These are phyloP conservation scores for Drosophila nikananu DNA, from an alignment of 1,140 invertebrate species.

Conservation along the genomic window DNA sequence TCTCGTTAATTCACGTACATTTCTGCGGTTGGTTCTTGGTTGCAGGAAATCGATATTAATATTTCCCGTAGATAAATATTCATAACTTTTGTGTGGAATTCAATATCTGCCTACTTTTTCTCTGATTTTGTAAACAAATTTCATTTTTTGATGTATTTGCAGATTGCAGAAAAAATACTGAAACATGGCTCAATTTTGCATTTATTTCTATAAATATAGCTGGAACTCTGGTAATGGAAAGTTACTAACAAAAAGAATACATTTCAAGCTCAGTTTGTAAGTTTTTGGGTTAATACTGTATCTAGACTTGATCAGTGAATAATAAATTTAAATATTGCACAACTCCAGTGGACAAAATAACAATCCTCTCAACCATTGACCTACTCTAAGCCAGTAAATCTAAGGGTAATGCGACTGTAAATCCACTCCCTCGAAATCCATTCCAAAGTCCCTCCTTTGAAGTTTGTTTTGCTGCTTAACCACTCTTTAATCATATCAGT, in stretches of 20 bases:
- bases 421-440: not conserved
- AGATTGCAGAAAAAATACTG: not conserved
- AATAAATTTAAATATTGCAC: not conserved
- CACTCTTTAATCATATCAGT: constrained; percentile 43
- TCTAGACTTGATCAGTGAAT: not conserved
- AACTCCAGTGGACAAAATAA: not conserved
- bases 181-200: not conserved
- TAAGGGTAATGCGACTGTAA: constrained; percentile 11
- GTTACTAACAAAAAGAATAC: too few species aligned
- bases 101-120: not conserved
- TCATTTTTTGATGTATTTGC: not conserved
- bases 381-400: constrained; percentile 7
- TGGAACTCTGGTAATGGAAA: not conserved
- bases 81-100: constrained; percentile 3
- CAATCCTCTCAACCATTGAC: constrained; percentile 8
- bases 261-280: too few species aligned
- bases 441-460: constrained; percentile 21
- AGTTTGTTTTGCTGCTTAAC: constrained; percentile 35
- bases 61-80: constrained; percentile 29
- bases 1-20: constrained; percentile 2
- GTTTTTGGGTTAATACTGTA: not conserved
- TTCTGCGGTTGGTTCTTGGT: not conserved
- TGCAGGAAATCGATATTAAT: constrained; percentile 10
- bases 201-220: not conserved
- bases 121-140: constrained; percentile 14